A percentile compares a stretch with the other conserved stretches of the same genome.
phyloP scores from a whole-genome alignment of 2,113 vertebrate species.

The Odobenus rosmarus region DNA sequence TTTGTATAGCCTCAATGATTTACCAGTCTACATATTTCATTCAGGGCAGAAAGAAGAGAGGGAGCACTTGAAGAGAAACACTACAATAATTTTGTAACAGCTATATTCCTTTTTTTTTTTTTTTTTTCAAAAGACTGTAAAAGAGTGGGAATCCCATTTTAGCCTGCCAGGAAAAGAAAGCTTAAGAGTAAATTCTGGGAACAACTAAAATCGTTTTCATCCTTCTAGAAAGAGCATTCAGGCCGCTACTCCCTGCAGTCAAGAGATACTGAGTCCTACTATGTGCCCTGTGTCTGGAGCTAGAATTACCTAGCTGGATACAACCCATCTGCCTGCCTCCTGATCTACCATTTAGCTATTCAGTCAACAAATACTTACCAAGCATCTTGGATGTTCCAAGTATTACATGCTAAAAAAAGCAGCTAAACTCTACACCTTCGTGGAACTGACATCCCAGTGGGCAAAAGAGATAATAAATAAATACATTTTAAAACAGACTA shows the following conservation, averaged over 20 bases:
- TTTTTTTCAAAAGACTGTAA: neutral
- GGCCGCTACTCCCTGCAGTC: neutral
- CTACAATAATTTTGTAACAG: conserved; percentile 33
- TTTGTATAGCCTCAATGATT: neutral
- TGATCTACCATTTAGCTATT: neutral
- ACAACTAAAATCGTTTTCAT: conserved; percentile 36
- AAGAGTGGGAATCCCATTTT: conserved; percentile 38
- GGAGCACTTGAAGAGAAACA: neutral
- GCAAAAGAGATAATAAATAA: neutral
- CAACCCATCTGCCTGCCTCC: neutral
- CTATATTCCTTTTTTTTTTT: neutral
- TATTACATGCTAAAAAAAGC: neutral
- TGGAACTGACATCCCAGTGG: neutral
- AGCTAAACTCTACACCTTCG: neutral
- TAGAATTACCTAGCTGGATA: neutral
- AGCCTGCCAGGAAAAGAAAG: conserved; percentile 48
- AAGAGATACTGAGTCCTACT: neutral
- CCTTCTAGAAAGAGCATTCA: neutral
- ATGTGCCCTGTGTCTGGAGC: neutral
- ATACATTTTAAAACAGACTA: neutral
- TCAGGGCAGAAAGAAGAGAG: neutral
- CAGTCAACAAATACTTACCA: neutral
- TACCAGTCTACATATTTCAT: conserved; percentile 19
- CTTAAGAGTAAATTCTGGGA: conserved; percentile 46
- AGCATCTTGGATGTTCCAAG: neutral